A percentile compares a stretch with the other conserved stretches of the same genome.
Conservation (phyloP, 2,113 vertebrate genomes). For the Cynoglossus semilaevis region DNA sequence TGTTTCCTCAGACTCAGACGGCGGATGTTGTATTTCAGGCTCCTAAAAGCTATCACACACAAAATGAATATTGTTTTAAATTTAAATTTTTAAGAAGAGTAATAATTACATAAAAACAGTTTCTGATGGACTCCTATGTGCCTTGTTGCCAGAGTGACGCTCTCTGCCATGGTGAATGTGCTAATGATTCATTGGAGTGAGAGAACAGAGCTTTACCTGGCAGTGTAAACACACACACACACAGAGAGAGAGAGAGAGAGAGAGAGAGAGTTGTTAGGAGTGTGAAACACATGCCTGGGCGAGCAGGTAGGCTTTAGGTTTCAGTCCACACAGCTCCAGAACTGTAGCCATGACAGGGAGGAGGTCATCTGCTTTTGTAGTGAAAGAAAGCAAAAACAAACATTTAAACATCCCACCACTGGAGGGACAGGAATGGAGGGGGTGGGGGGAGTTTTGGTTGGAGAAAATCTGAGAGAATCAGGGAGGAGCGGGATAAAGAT, state of each 20-base stretch:
- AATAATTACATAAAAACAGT: conserved; percentile 44
- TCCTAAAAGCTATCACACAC: background rate
- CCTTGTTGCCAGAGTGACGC: conserved; percentile 73
- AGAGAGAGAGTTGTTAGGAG: conserved; percentile 67
- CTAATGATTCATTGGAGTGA: conserved; percentile 70
- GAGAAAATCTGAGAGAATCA: conserved; percentile 17
- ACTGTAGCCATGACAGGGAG: conserved; percentile 59
- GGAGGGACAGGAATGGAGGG: conserved; percentile 57
- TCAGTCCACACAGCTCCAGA: conserved; percentile 54
- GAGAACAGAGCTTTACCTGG: conserved; percentile 56
- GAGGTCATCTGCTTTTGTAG: conserved; percentile 70
- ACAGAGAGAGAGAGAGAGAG: too few species aligned
- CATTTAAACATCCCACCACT: conserved; percentile 46
- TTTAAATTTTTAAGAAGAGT: conserved; percentile 57
- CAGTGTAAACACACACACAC: conserved; percentile 76
- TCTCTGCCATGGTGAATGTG: conserved; percentile 70
- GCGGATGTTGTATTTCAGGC: conserved; percentile 4
- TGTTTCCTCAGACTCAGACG: conserved; percentile 50
- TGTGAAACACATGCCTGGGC: conserved; percentile 70
- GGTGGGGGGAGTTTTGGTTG: conserved; percentile 48
- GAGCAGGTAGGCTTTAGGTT: conserved; percentile 72
- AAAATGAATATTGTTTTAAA: conserved; percentile 61
- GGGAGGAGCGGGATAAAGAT: conserved; percentile 31
- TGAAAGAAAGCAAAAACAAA: conserved; percentile 66
- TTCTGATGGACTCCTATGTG: conserved; percentile 78